Percentiles rank a stretch among this genome's conserved stretches.
Evolutionary conservation across 2,113 vertebrate genomes (phyloP).

Genomic region (Struthio camelus): DNA sequence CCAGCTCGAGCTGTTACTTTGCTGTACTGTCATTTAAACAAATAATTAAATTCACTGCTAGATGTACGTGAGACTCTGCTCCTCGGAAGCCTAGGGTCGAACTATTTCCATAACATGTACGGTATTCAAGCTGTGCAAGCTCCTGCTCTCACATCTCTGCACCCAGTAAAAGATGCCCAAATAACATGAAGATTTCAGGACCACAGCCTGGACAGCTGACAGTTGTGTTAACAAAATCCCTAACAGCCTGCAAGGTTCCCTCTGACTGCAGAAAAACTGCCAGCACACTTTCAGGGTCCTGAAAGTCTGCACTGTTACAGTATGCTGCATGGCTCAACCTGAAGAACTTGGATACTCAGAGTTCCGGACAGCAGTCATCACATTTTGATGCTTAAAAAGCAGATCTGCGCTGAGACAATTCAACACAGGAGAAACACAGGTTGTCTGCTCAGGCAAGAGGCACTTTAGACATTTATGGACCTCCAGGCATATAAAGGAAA

Average conservation of each 20-base stretch:
- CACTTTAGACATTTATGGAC: background rate
- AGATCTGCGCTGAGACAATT: background rate
- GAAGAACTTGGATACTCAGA: background rate
- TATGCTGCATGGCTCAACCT: background rate
- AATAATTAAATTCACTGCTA: no score
- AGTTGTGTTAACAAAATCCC: background rate
- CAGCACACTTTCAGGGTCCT: background rate
- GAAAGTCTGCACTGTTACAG: background rate
- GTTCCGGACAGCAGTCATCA: background rate
- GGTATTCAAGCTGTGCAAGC: background rate
- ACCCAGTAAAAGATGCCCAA: background rate
- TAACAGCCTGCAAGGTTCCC: background rate
- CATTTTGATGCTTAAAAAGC: background rate
- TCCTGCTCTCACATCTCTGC: background rate
- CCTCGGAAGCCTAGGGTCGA: no score
- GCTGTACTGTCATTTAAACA: no score
- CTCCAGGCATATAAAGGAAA: background rate
- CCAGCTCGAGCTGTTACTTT: no score
- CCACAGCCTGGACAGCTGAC: background rate
- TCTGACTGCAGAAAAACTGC: background rate
- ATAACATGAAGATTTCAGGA: background rate
- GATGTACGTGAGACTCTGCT: no score
- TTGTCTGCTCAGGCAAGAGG: background rate
- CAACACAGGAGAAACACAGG: background rate
- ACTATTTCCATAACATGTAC: no score